These are phyloP conservation scores for Neogale vison DNA, from an alignment of 2,113 vertebrate species.

Conservation along the genomic window DNA sequence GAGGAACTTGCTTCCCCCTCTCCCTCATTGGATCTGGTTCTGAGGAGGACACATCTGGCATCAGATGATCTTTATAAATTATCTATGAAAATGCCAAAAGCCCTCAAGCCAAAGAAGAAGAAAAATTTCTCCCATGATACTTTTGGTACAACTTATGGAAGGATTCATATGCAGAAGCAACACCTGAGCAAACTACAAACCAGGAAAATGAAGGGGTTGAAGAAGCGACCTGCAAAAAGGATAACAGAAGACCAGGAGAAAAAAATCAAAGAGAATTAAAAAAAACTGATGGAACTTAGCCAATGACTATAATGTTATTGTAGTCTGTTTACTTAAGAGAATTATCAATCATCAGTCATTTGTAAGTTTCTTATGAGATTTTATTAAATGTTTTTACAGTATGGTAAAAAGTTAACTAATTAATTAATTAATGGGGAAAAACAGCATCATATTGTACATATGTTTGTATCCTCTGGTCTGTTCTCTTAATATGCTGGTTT, in stretches of 20 bases:
- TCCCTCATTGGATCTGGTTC: slow-evolving; percentile 89
- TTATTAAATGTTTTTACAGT: slow-evolving; percentile 45
- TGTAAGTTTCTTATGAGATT: neutral
- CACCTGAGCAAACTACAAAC: slow-evolving; percentile 94
- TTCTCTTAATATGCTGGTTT: neutral
- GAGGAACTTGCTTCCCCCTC: too few relatives aligned
- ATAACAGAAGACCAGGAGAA: slow-evolving; percentile 64
- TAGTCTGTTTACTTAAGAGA: slow-evolving; percentile 27
- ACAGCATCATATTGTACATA: neutral
- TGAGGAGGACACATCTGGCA: slow-evolving; percentile 94
- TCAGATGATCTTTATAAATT: slow-evolving; percentile 96
- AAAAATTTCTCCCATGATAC: slow-evolving; percentile 96
- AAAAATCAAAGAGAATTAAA: slow-evolving; percentile 86
- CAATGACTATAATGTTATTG: neutral
- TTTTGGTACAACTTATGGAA: slow-evolving; percentile 94
- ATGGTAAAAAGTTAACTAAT: neutral
- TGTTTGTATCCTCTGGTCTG: neutral
- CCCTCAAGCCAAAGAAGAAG: slow-evolving; percentile 95
- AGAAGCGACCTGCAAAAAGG: slow-evolving; percentile 88
- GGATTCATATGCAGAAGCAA: slow-evolving; percentile 98
- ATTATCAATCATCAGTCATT: neutral
- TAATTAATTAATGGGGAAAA: neutral
- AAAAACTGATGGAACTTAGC: slow-evolving; percentile 65
- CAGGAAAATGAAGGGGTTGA: slow-evolving; percentile 96
- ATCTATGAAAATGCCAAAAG: slow-evolving; percentile 91